A percentile compares a stretch with the other conserved stretches of the same genome.
Conservation (phyloP, 2,113 vertebrate species). For the Cyanistes caeruleus region DNA sequence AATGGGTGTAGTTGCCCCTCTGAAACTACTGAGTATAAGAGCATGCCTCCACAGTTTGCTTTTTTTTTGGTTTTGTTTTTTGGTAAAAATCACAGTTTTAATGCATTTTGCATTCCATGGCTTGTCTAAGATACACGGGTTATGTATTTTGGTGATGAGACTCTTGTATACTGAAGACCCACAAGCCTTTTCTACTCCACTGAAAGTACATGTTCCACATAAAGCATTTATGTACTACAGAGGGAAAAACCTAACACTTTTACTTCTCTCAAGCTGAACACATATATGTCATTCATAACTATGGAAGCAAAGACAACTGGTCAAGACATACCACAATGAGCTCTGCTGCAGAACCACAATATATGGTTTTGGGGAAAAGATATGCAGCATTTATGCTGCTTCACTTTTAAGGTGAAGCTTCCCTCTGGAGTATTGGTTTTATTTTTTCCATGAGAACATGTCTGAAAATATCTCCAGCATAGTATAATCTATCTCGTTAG, state of each 20-base stretch:
- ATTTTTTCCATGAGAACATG: neutral
- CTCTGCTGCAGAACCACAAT: neutral
- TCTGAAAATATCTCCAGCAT: conserved; percentile 22
- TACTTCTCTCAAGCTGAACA: neutral
- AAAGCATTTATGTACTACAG: neutral
- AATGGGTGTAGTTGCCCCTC: neutral
- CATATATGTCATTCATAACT: neutral
- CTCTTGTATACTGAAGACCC: neutral
- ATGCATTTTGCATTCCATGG: neutral
- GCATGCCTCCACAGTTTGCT: neutral
- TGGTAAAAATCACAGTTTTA: neutral
- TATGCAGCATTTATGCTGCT: neutral
- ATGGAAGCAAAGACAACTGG: neutral
- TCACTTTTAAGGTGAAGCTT: neutral
- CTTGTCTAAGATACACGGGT: neutral
- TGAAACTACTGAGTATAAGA: neutral
- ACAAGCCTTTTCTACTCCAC: neutral
- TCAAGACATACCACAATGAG: neutral
- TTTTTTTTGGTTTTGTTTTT: neutral
- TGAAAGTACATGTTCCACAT: neutral
- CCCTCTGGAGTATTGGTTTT: neutral
- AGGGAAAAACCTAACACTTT: neutral
- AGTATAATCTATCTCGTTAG: neutral
- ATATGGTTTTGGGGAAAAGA: neutral
- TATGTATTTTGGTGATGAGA: neutral